Percentiles rank a stretch among this genome's conserved stretches.
These are phyloP conservation scores for Drosophila suzukii DNA, from an alignment of 1,140 invertebrate species.

Conservation along the genomic window DNA sequence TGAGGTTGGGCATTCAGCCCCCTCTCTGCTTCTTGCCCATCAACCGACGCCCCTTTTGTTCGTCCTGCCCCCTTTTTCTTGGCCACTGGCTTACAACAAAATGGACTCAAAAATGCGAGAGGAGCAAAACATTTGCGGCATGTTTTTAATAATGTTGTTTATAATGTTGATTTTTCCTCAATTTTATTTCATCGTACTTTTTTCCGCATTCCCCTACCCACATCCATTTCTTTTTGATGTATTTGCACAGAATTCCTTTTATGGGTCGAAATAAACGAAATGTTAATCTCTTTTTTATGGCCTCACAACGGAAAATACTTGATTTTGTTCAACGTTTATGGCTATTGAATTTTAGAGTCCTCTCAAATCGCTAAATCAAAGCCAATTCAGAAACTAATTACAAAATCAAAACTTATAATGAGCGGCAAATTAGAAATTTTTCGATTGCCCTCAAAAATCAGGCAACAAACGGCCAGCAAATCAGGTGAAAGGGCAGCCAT, in stretches of 20 bases:
- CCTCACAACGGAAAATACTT: slow-evolving; percentile 13
- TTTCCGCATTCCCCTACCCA: slow-evolving; percentile 12
- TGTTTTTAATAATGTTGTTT: slow-evolving; percentile 84
- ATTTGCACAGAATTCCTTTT: slow-evolving; percentile 73
- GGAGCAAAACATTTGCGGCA: slow-evolving; percentile 81
- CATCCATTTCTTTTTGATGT: slow-evolving; percentile 56
- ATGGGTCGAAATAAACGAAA: slow-evolving; percentile 52
- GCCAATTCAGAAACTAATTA: slow-evolving; percentile 68
- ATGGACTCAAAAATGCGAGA: slow-evolving; percentile 81
- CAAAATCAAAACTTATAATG: slow-evolving; percentile 77
- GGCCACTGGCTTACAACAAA: slow-evolving; percentile 59
- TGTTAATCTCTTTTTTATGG: slow-evolving; percentile 60
- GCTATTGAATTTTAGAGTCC: slow-evolving; percentile 17
- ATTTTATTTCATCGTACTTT: slow-evolving; percentile 40
- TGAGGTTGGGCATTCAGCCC: slow-evolving; percentile 43
- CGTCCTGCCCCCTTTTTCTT: slow-evolving; percentile 8
- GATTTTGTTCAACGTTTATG: slow-evolving; percentile 22
- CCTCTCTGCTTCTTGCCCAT: not conserved
- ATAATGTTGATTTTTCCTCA: slow-evolving; percentile 72
- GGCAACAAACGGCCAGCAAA: slow-evolving; percentile 40
- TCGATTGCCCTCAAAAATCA: slow-evolving; percentile 47
- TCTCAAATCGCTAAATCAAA: slow-evolving; percentile 27
- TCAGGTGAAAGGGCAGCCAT: slow-evolving; percentile 56
- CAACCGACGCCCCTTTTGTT: slow-evolving; percentile 8
- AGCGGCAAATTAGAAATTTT: slow-evolving; percentile 67